Conservation (phyloP, 2,888 invertebrate genomes). For the Lydus trimaculatus region DNA sequence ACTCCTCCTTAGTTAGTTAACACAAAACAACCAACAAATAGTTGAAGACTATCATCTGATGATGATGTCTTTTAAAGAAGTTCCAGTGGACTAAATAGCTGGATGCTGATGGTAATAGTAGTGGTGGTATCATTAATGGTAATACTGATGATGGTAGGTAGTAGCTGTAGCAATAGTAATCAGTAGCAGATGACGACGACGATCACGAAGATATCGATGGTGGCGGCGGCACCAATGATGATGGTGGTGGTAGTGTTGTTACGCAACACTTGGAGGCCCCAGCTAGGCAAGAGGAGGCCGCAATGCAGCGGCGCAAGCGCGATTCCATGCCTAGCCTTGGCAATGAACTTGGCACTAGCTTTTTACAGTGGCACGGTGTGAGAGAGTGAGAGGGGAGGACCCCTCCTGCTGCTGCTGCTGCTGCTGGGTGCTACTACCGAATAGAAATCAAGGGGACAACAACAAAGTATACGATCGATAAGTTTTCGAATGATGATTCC, state of each 20-base stretch:
- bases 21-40: not conserved
- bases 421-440: too few relatives aligned
- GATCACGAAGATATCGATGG: conserved; percentile 21
- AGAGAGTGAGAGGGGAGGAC: conserved; percentile 17
- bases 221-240: conserved; percentile 45
- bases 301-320: conserved; percentile 67
- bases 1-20: too few relatives aligned
- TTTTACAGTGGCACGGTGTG: conserved; percentile 23
- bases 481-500: not conserved
- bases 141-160: not conserved
- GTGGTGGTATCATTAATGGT: conserved; percentile 29
- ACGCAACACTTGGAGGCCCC: conserved; percentile 54
- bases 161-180: too few relatives aligned
- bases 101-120: conserved; percentile 50
- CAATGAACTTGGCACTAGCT: conserved; percentile 75
- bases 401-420: too few relatives aligned
- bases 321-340: conserved; percentile 78
- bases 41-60: not conserved
- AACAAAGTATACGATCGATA: not conserved
- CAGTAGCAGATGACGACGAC: conserved; percentile 18
- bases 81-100: conserved; percentile 39
- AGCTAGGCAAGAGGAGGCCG: conserved; percentile 60
- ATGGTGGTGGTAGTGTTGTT: conserved; percentile 50
- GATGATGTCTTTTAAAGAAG: not conserved
- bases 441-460: not conserved